Conservation (phyloP, 2,888 invertebrate species). For the Drosophila algonquin region DNA sequence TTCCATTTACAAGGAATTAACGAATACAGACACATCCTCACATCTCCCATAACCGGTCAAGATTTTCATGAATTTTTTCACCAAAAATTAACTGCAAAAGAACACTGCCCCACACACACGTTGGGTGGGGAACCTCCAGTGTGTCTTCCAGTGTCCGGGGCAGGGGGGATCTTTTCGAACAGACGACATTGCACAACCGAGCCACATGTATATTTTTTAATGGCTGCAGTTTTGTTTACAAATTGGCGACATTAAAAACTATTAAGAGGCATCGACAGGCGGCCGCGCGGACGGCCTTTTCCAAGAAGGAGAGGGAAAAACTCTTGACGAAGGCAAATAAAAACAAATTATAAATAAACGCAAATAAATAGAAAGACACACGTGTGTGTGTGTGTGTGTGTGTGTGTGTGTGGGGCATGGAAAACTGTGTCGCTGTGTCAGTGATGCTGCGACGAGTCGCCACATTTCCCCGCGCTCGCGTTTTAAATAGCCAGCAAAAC, state of each 20-base stretch:
- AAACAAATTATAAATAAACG: slow-evolving; percentile 72
- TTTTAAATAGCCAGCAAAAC: slow-evolving; percentile 49
- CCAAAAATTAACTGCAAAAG: background rate
- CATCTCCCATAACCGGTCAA: background rate
- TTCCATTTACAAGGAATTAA: slow-evolving; percentile 16
- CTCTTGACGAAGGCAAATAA: slow-evolving; percentile 51
- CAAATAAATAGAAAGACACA: slow-evolving; percentile 60
- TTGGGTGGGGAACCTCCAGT: background rate
- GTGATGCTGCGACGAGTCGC: slow-evolving; percentile 53
- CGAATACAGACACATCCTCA: background rate
- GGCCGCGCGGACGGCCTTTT: slow-evolving; percentile 6
- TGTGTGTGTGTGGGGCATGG: slow-evolving; percentile 41
- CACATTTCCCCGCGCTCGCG: slow-evolving; percentile 47
- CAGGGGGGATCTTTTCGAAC: slow-evolving; percentile 31
- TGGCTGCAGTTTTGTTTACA: slow-evolving; percentile 72
- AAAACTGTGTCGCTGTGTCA: slow-evolving; percentile 78
- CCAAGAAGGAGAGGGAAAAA: slow-evolving; percentile 22
- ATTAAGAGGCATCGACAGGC: slow-evolving; percentile 57
- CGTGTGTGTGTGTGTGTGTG: slow-evolving; percentile 23
- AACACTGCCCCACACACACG: background rate
- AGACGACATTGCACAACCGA: slow-evolving; percentile 55
- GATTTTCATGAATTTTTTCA: background rate
- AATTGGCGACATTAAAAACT: slow-evolving; percentile 76
- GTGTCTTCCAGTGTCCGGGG: background rate
- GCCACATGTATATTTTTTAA: slow-evolving; percentile 49